Evolutionary conservation across 2,113 vertebrate genomes (phyloP).

Genomic region (Steatornis caripensis): DNA sequence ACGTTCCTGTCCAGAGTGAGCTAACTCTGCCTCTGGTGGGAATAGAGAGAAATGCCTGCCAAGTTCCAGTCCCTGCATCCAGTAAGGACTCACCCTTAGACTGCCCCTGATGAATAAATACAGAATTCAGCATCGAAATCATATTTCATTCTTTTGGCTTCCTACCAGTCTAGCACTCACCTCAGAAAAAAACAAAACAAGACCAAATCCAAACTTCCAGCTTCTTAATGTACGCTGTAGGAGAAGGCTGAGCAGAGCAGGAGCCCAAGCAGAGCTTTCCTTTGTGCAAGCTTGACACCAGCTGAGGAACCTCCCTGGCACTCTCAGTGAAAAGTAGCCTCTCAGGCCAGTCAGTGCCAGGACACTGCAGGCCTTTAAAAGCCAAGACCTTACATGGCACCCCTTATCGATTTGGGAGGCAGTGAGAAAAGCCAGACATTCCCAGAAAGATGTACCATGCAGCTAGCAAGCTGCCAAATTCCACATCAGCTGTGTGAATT

Average conservation of each 20-base stretch:
- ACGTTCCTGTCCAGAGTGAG: not conserved
- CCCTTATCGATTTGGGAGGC: not conserved
- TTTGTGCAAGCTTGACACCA: not conserved
- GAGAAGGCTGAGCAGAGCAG: not conserved
- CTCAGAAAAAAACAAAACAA: not conserved
- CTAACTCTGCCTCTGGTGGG: not conserved
- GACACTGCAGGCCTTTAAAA: not conserved
- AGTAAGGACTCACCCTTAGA: not conserved
- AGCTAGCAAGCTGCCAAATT: not conserved
- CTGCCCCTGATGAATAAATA: not conserved
- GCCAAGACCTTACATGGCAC: not conserved
- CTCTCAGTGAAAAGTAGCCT: not conserved
- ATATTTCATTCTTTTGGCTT: not conserved
- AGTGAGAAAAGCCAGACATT: slow-evolving; percentile 3
- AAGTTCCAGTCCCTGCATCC: not conserved
- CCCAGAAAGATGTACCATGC: not conserved
- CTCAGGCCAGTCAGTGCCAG: not conserved
- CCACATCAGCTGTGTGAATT: not conserved
- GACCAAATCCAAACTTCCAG: not conserved
- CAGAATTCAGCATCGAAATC: not conserved
- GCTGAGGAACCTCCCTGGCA: not conserved
- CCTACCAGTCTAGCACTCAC: not conserved
- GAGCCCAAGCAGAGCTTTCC: not conserved
- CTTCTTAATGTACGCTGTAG: not conserved
- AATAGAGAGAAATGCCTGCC: not conserved